These are phyloP conservation scores for Neostethus bicornis DNA, from an alignment of 2,797 vertebrate genomes.

Conservation along the genomic window DNA sequence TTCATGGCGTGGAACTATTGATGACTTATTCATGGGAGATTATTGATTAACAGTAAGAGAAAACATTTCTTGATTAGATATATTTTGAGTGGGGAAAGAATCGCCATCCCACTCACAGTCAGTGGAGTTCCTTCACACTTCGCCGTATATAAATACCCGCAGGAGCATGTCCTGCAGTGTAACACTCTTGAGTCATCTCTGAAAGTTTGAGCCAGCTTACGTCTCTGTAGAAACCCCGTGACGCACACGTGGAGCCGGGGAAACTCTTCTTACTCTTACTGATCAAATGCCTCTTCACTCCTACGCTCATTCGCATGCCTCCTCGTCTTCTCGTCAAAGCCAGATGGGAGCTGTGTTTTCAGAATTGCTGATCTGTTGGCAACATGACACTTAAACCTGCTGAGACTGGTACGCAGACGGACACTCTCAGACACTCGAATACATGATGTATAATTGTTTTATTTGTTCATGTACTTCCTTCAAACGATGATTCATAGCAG, in stretches of 20 bases:
- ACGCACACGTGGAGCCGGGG: conserved; percentile 44
- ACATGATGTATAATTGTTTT: neutral
- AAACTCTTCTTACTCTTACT: conserved; percentile 61
- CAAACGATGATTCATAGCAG: conserved; percentile 1
- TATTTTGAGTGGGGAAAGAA: conserved; percentile 15
- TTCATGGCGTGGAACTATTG: neutral
- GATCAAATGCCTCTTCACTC: conserved; percentile 47
- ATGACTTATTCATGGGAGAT: neutral
- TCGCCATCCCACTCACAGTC: conserved; percentile 21
- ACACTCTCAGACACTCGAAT: neutral
- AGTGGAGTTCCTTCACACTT: conserved; percentile 59
- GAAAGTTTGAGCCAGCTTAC: conserved; percentile 38
- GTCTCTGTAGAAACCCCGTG: conserved; percentile 32
- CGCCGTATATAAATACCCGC: conserved; percentile 50
- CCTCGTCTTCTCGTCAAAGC: conserved; percentile 54
- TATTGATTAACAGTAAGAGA: neutral
- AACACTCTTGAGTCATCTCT: conserved; percentile 56
- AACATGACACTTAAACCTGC: conserved; percentile 53
- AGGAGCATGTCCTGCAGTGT: conserved; percentile 26
- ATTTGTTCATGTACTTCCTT: conserved; percentile 4
- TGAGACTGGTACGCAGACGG: conserved; percentile 43
- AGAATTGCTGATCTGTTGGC: conserved; percentile 63
- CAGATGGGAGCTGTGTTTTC: conserved; percentile 48
- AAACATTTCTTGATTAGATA: neutral
- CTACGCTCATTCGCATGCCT: conserved; percentile 43